Conservation (phyloP, 1,140 invertebrate species). For the Saxidomus purpurata region DNA sequence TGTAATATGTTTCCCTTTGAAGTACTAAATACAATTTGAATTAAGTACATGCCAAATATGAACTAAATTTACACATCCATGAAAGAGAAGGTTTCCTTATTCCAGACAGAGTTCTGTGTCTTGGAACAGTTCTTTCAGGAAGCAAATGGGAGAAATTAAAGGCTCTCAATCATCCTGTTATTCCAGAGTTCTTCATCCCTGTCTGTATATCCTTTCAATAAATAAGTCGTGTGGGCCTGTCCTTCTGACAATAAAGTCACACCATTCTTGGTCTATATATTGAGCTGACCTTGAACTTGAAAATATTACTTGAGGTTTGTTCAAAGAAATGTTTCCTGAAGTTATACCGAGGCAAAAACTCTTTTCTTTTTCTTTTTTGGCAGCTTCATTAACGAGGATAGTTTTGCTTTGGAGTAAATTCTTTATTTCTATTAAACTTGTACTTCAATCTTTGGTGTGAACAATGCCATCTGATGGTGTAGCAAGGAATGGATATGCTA, state of each 20-base stretch:
- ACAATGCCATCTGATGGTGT: neutral
- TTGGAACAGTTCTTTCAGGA: conserved; percentile 47
- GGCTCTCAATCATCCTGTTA: neutral
- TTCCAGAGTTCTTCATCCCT: conserved; percentile 4
- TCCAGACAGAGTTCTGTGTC: conserved; percentile 10
- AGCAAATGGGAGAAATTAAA: conserved; percentile 25
- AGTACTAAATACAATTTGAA: too few relatives aligned
- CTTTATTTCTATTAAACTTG: conserved; percentile 35
- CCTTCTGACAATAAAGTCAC: conserved; percentile 32
- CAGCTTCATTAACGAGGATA: neutral
- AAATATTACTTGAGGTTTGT: neutral
- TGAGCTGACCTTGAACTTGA: conserved; percentile 31
- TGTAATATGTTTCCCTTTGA: too few relatives aligned
- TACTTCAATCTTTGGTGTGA: neutral
- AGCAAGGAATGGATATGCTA: neutral
- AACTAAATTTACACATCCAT: too few relatives aligned
- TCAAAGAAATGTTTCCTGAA: neutral
- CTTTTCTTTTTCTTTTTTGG: neutral
- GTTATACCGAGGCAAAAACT: too few relatives aligned
- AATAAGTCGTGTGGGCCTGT: neutral
- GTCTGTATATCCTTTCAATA: neutral
- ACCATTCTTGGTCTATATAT: conserved; percentile 10
- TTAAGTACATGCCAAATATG: too few relatives aligned
- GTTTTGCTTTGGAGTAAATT: neutral
- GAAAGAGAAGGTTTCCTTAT: too few relatives aligned